A percentile compares a stretch with the other conserved stretches of the same genome.
Evolutionary conservation across 2,113 vertebrate species (phyloP).

Genomic region (Oenanthe oenanthe): DNA sequence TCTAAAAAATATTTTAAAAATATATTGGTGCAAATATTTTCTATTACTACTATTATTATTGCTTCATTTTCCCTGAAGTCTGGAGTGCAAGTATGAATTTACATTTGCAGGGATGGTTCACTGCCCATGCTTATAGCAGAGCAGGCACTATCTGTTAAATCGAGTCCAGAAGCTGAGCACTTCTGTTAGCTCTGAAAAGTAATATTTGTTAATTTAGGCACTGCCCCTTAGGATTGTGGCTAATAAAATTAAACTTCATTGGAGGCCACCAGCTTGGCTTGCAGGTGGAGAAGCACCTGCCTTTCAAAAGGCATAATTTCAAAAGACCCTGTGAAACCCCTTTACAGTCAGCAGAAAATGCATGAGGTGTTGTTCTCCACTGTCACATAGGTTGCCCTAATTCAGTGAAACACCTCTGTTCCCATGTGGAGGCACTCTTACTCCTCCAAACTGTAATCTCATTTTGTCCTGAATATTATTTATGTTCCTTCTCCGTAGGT

Average conservation of each 20-base stretch:
- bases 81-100: background rate
- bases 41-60: background rate
- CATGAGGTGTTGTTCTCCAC: background rate
- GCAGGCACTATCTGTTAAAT: background rate
- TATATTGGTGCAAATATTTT: background rate
- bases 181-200: background rate
- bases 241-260: background rate
- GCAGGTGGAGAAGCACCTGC: background rate
- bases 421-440: slow-evolving; percentile 64
- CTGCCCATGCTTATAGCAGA: background rate
- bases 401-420: slow-evolving; percentile 2
- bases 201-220: background rate
- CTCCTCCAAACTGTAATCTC: slow-evolving; percentile 36
- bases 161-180: background rate
- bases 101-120: background rate
- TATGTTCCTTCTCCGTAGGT: background rate
- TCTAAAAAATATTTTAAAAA: background rate
- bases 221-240: background rate
- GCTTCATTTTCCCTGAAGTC: background rate
- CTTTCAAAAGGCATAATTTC: background rate
- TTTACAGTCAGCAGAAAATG: background rate
- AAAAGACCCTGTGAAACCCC: background rate
- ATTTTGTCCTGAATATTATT: slow-evolving; percentile 21
- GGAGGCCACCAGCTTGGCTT: background rate
- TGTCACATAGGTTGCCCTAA: background rate